A percentile compares a stretch with the other conserved stretches of the same genome.
Evolutionary conservation across 2,888 invertebrate genomes (phyloP).

Genomic region (Aricia artaxerxes): DNA sequence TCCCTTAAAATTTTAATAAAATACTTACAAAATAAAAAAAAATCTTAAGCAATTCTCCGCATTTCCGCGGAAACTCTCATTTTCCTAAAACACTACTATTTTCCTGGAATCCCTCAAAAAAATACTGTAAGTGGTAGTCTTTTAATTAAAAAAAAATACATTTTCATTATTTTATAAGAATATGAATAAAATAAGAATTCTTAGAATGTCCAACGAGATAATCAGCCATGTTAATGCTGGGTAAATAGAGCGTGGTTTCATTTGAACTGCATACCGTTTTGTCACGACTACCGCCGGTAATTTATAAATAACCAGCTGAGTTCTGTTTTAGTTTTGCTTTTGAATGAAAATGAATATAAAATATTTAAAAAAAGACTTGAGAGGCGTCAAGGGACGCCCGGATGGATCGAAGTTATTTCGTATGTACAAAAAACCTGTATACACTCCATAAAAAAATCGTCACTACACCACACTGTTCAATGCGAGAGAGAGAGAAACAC

Average conservation of each 20-base stretch:
- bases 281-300: background rate
- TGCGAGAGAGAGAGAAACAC: too few relatives aligned
- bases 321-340: background rate
- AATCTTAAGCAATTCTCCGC: background rate
- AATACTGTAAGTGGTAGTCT: background rate
- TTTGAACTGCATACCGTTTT: background rate
- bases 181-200: background rate
- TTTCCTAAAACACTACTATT: background rate
- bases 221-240: background rate
- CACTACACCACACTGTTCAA: too few relatives aligned
- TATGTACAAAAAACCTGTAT: too few relatives aligned
- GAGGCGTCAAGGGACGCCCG: too few relatives aligned
- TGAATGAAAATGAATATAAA: background rate
- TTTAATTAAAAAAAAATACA: background rate
- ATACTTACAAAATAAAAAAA: background rate
- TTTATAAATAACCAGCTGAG: slow-evolving; percentile 7
- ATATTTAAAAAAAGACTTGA: too few relatives aligned
- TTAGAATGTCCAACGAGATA: background rate
- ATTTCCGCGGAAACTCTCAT: background rate
- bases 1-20: background rate
- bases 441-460: too few relatives aligned
- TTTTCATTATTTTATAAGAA: background rate
- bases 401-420: too few relatives aligned
- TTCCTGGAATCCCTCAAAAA: background rate
- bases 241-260: slow-evolving; percentile 14